Evolutionary conservation across 2,113 vertebrate genomes (phyloP).

Genomic region (Neodon shergylaensis): DNA sequence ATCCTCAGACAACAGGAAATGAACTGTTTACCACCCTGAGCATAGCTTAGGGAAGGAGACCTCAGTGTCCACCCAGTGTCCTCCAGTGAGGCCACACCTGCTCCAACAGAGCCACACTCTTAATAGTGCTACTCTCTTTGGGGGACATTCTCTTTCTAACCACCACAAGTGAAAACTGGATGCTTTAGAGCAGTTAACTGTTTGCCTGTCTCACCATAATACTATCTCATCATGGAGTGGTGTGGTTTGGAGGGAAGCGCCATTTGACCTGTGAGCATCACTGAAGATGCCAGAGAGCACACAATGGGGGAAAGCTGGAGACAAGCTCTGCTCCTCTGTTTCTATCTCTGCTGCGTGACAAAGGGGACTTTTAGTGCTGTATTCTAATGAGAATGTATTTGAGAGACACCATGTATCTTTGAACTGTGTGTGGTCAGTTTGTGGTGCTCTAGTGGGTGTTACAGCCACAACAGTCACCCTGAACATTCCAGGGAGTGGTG

Average conservation of each 20-base stretch:
- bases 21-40: not conserved
- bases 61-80: not conserved
- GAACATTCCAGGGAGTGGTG: not conserved
- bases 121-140: not conserved
- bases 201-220: not conserved
- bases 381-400: not conserved
- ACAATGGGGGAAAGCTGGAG: not conserved
- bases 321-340: not conserved
- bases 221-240: not conserved
- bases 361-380: not conserved
- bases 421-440: not conserved
- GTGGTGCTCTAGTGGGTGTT: not conserved
- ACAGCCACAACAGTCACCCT: not conserved
- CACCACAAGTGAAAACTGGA: not conserved
- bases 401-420: not conserved
- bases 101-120: not conserved
- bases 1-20: not conserved
- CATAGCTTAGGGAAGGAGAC: not conserved
- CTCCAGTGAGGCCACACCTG: not conserved
- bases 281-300: not conserved
- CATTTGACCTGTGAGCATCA: not conserved
- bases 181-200: not conserved
- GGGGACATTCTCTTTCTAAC: not conserved
- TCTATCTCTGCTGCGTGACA: not conserved
- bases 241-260: not conserved